phyloP scores from a whole-genome alignment of 1,140 invertebrate genomes.

The Danaus melanippus region DNA sequence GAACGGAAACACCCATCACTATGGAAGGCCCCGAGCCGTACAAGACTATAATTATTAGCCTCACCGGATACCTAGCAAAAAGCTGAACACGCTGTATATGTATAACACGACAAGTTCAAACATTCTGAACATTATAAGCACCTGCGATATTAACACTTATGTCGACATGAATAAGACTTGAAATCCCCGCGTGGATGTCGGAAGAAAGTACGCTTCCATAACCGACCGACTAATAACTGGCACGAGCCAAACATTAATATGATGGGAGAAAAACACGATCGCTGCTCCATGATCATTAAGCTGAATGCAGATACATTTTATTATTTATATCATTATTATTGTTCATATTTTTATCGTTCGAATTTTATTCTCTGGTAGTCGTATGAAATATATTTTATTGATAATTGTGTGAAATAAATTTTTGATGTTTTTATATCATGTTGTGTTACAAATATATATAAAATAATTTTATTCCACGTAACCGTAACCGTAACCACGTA shows the following conservation, averaged over 20 bases:
- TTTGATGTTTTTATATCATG: too few species aligned
- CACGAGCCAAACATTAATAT: constrained; percentile 47
- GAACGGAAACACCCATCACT: constrained; percentile 47
- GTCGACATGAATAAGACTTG: neutral
- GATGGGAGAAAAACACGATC: constrained; percentile 39
- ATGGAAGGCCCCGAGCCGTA: constrained; percentile 30
- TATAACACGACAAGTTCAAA: constrained; percentile 14
- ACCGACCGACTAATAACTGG: constrained; percentile 40
- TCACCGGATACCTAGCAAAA: constrained; percentile 55
- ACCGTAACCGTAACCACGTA: too few species aligned
- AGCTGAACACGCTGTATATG: constrained; percentile 35
- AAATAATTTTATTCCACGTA: too few species aligned
- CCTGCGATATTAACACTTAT: constrained; percentile 14
- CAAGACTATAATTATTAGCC: constrained; percentile 47
- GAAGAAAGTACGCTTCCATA: constrained; percentile 42
- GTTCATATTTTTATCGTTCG: too few species aligned
- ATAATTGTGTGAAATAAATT: too few species aligned
- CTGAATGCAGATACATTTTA: constrained; percentile 18
- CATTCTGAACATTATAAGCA: constrained; percentile 1
- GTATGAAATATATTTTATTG: too few species aligned
- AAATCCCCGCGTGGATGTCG: constrained; percentile 15
- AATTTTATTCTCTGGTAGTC: too few species aligned
- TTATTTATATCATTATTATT: constrained; percentile 11
- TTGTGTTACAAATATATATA: too few species aligned
- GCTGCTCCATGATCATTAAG: constrained; percentile 26